Conservation (phyloP, 1,140 invertebrate species). For the Centruroides sculpturatus region DNA sequence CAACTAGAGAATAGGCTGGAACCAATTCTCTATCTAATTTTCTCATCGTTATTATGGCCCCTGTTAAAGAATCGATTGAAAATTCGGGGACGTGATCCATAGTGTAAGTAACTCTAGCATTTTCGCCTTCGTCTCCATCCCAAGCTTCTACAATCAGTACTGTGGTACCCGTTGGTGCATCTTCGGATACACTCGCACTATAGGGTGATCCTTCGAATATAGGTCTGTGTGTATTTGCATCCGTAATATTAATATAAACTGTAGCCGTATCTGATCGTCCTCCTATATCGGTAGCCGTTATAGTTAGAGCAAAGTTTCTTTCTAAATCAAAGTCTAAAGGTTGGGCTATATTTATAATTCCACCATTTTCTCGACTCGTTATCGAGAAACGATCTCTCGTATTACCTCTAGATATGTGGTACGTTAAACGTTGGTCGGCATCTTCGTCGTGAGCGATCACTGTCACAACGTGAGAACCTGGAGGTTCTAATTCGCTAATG, state of each 20-base stretch:
- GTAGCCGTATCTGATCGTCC: slow-evolving; percentile 71
- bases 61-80: slow-evolving; percentile 64
- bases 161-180: slow-evolving; percentile 73
- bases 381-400: slow-evolving; percentile 69
- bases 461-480: slow-evolving; percentile 70
- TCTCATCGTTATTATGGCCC: slow-evolving; percentile 71
- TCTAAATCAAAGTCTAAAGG: slow-evolving; percentile 49
- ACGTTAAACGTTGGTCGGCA: slow-evolving; percentile 70
- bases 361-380: slow-evolving; percentile 72
- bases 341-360: slow-evolving; percentile 77
- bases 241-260: slow-evolving; percentile 81
- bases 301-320: slow-evolving; percentile 32
- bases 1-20: slow-evolving; percentile 65
- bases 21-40: slow-evolving; percentile 60
- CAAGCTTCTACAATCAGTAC: slow-evolving; percentile 78
- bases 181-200: slow-evolving; percentile 76
- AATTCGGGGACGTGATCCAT: slow-evolving; percentile 51
- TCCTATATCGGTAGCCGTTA: slow-evolving; percentile 76
- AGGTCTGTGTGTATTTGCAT: slow-evolving; percentile 86
- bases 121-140: slow-evolving; percentile 85
- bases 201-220: slow-evolving; percentile 87
- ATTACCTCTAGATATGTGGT: slow-evolving; percentile 79
- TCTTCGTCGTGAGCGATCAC: slow-evolving; percentile 84
- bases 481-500: slow-evolving; percentile 72
- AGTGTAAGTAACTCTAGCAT: slow-evolving; percentile 53